Conservation (phyloP, 2,797 vertebrate genomes). For the Danio kyathit region DNA sequence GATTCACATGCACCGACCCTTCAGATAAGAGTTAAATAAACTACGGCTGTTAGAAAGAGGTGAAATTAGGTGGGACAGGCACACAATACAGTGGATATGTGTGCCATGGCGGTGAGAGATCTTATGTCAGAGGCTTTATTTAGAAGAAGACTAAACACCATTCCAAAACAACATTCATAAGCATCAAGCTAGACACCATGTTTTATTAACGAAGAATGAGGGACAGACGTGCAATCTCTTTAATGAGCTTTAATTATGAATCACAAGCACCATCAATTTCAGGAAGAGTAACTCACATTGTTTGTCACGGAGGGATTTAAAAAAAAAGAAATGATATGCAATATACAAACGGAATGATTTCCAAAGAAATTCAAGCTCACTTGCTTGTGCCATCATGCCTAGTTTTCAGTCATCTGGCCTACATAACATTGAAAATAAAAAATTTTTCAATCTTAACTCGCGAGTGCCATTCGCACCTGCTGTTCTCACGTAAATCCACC, state of each 20-base stretch:
- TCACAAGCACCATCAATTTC: background rate
- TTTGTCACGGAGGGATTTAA: background rate
- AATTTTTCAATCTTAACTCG: too few species aligned
- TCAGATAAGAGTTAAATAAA: background rate
- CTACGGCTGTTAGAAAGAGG: background rate
- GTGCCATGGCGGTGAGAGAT: background rate
- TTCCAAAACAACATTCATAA: background rate
- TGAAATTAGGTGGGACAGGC: background rate
- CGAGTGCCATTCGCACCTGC: too few species aligned
- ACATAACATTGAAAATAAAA: background rate
- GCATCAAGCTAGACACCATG: background rate
- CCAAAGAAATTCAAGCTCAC: background rate
- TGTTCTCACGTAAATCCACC: too few species aligned
- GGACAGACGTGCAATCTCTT: background rate
- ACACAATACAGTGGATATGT: background rate
- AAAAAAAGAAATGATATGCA: too few species aligned
- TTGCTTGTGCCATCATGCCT: background rate
- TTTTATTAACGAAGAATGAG: background rate
- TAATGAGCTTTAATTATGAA: constrained; percentile 7
- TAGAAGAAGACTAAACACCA: background rate
- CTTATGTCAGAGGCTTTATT: background rate
- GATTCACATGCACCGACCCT: background rate
- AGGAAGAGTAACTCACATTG: background rate
- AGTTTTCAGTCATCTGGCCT: background rate
- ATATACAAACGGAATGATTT: background rate